phyloP scores from a whole-genome alignment of 2,888 invertebrate species.

The Pecten maximus region DNA sequence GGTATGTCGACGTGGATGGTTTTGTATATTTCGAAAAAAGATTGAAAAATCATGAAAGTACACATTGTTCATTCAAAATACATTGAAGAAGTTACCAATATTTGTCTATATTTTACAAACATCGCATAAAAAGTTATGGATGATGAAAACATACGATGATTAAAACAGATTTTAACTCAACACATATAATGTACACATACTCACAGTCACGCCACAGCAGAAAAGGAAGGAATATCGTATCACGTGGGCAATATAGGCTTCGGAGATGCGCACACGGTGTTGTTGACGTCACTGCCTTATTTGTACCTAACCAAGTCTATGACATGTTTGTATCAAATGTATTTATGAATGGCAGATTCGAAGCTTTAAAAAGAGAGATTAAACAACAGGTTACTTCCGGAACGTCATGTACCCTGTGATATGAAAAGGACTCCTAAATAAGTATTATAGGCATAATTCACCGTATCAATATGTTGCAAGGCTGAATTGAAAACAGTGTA shows the following conservation, averaged over 20 bases:
- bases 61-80: background rate
- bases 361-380: background rate
- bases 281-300: constrained; percentile 9
- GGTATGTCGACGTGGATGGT: constrained; percentile 18
- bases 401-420: background rate
- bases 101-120: background rate
- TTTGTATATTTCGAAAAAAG: background rate
- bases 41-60: background rate
- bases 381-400: background rate
- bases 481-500: background rate
- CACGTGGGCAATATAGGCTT: constrained; percentile 15
- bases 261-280: background rate
- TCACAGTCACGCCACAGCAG: constrained; percentile 22
- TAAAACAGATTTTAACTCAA: background rate
- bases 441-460: background rate
- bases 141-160: background rate
- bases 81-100: background rate
- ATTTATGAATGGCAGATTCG: background rate
- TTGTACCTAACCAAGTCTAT: background rate
- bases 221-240: background rate
- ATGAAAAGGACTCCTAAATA: background rate
- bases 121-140: background rate
- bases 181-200: background rate
- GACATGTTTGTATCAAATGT: background rate
- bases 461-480: background rate